Conservation (phyloP, 2,797 vertebrate genomes). For the Enteromius radiatus region DNA sequence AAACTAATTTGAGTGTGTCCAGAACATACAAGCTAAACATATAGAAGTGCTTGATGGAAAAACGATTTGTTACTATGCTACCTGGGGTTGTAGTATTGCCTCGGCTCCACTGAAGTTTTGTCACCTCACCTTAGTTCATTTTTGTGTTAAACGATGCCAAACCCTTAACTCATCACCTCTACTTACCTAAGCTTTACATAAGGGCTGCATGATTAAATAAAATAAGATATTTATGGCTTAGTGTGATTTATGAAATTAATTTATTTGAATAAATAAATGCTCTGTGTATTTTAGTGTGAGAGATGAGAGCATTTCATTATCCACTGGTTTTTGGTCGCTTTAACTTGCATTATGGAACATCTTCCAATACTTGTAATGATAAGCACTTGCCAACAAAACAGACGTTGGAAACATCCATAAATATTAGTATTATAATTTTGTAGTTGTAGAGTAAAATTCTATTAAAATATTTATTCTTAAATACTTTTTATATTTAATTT, state of each 20-base stretch:
- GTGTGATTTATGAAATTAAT: background rate
- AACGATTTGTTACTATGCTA: conserved; percentile 22
- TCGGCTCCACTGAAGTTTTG: conserved; percentile 21
- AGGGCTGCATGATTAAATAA: conserved; percentile 10
- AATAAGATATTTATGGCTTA: background rate
- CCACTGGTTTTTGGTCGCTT: background rate
- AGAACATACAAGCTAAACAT: conserved; percentile 1
- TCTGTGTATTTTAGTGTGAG: background rate
- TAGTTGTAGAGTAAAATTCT: background rate
- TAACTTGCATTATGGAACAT: background rate
- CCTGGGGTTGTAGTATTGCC: background rate
- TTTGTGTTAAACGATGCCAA: conserved; percentile 20
- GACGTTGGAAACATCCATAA: background rate
- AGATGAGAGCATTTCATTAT: background rate
- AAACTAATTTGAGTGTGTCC: conserved; percentile 10
- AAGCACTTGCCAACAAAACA: background rate
- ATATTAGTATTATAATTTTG: background rate
- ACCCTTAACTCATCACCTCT: conserved; percentile 3
- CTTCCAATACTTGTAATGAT: background rate
- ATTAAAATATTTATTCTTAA: background rate
- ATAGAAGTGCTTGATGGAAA: conserved; percentile 13
- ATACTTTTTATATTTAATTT: background rate
- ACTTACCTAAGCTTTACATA: conserved; percentile 3
- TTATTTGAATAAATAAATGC: background rate
- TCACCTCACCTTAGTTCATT: conserved; percentile 11